Base-by-base conservation (phyloP, 2,113 vertebrate species). In the Campylomormyrus tamandua region DNA sequence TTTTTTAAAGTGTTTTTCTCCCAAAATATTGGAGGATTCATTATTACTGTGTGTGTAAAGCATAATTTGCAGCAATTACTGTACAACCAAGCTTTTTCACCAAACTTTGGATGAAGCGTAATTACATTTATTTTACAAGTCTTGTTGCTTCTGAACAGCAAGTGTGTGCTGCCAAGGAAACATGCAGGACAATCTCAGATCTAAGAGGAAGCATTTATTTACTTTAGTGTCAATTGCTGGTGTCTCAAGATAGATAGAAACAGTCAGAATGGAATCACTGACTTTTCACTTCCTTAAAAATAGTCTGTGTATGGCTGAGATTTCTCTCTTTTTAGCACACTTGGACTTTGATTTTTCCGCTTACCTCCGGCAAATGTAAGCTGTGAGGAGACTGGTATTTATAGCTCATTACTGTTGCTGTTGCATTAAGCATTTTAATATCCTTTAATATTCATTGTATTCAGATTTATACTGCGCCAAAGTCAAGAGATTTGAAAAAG, bases 21-120 rank as follows among this genome's bases (percentile, higher is more conserved):
- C 90, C 53, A 49, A 86, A 83, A 27, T 50, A 85, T 89, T 90
- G 88, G 48, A 45, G 70, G 70, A 62, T 88, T 52, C 45, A 84
- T 35, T 90, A 84, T 88, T 89, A 19, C 49, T 56, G 45, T 53
- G 46, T 46, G 56, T 89, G 90, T 87, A 42, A 91, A 56, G 66
- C 85, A 77, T 50, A 89, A 91, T 92, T 92, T 90, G 83, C 45
- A 88, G 19, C 42, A 77, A 91, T 90, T 80, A 53, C 39, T 88
- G 15, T 90, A 90, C 31, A 27, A 21, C 62, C 39, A 27, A 83
- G 35, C 31, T 48, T 62, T 77, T 92, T 89, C 53, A 83, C 86
- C 88, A 45, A 48, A 90, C 58, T 88, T 66, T 21, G 46, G 42
- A 83, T 13, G 39, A 83, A 31, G 58, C 49, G 17, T 50, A 39